Evolutionary conservation across 2,113 vertebrate genomes (phyloP).

Genomic region (Gallinago undulata): DNA sequence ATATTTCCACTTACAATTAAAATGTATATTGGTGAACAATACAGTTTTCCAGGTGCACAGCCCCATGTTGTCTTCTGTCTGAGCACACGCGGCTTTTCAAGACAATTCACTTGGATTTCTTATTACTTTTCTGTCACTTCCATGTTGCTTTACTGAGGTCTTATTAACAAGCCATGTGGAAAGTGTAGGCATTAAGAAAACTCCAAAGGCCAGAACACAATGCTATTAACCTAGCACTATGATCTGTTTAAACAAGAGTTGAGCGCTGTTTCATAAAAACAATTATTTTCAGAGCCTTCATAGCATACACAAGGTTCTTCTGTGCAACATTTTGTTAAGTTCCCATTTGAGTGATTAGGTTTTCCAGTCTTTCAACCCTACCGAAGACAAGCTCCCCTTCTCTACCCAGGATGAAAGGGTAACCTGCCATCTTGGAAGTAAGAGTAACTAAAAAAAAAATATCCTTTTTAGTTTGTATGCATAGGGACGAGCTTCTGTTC

Average conservation of each 20-base stretch:
- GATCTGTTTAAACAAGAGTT: not conserved
- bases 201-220: not conserved
- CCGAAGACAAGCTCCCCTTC: not conserved
- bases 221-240: fast-evolving
- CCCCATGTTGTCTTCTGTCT: not conserved
- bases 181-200: not conserved
- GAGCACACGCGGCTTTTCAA: not conserved
- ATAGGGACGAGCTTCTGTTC: not conserved
- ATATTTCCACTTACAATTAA: not conserved
- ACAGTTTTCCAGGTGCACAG: not conserved
- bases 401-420: not conserved
- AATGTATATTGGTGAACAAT: not conserved
- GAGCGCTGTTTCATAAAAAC: not conserved
- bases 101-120: not conserved
- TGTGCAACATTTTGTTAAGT: not conserved
- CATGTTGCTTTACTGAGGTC: not conserved
- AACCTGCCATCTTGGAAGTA: not conserved
- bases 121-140: not conserved
- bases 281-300: not conserved
- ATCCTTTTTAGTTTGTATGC: not conserved
- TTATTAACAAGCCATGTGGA: not conserved
- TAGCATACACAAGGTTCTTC: not conserved
- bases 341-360: not conserved
- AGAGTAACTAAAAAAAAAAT: not conserved
- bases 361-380: not conserved